A percentile compares a stretch with the other conserved stretches of the same genome.
These are phyloP conservation scores for Coelopa frigida DNA, from an alignment of 1,140 invertebrate species.

Conservation along the genomic window DNA sequence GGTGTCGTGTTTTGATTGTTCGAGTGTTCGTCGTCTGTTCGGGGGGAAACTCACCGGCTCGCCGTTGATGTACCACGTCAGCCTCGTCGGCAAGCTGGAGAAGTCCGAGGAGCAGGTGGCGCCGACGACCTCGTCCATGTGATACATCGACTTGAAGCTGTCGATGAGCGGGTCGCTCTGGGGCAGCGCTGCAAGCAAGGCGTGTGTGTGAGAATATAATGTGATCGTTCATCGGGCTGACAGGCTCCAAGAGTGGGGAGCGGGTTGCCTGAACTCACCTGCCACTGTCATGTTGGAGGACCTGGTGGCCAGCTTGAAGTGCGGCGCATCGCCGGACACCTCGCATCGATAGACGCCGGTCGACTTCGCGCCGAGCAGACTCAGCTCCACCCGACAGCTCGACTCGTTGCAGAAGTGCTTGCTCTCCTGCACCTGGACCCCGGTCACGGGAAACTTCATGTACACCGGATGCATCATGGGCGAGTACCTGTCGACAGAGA, in stretches of 20 bases:
- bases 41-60: slow-evolving; percentile 50
- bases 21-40: too few species aligned
- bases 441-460: slow-evolving; percentile 44
- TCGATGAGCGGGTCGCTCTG: slow-evolving; percentile 51
- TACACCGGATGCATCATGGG: slow-evolving; percentile 39
- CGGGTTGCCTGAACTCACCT: slow-evolving; percentile 44
- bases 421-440: slow-evolving; percentile 68
- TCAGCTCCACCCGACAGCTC: slow-evolving; percentile 49
- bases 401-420: slow-evolving; percentile 54
- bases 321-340: slow-evolving; percentile 58
- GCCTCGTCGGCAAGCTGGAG: slow-evolving; percentile 52
- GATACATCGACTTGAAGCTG: slow-evolving; percentile 49
- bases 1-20: too few species aligned
- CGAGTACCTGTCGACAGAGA: slow-evolving; percentile 28
- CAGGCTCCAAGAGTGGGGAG: too few species aligned
- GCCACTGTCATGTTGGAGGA: slow-evolving; percentile 57
- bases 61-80: slow-evolving; percentile 58
- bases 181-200: slow-evolving; percentile 50
- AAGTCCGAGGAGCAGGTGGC: slow-evolving; percentile 54
- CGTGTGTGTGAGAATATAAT: not conserved
- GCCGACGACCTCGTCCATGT: slow-evolving; percentile 51
- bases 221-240: too few species aligned
- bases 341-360: slow-evolving; percentile 55
- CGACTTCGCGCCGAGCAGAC: slow-evolving; percentile 47
- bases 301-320: slow-evolving; percentile 52